Base-by-base conservation (phyloP, 2,888 invertebrate genomes). In the Lissocephala sabroskyi region DNA sequence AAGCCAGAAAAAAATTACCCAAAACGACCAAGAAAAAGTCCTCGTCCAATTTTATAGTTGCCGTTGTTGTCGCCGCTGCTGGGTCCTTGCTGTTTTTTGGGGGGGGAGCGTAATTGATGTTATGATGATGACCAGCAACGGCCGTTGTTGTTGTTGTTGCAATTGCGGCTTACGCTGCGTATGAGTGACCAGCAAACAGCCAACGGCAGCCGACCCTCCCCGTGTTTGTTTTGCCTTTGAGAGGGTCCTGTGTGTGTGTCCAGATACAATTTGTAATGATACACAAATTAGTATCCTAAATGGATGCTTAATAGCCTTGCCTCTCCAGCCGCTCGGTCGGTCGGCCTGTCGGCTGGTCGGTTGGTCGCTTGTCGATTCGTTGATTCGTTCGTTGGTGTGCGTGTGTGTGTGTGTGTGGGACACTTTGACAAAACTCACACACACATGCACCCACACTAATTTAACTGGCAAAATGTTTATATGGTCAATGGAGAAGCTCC, bases 241-340 rank as follows among this genome's bases (percentile, higher is more conserved):
- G n/a, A n/a, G n/a, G 29, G n/a, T 29, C 29, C 11, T 23, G 47
- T 40, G 43, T 41, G 40, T 33, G 39, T 49, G 56, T 56, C 51
- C 49, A 52, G 62, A 65, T 68, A 63, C 65, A 78, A 78, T 71
- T 75, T 78, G 75, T 76, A 70, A 79, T 71, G 73, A 73, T 78
- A 77, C 74, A 73, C 79, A 79, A 79, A 79, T 77, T 79, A 77
- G 65, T 76, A 63, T 76, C 62, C 66, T 76, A 62, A 68, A 75
- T 75, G 79, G 70, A 70, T 70, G 65, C 62, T 71, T 74, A 74
- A 77, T 75, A 73, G 68, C 77, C 71, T 62, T 49, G 36, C 37
- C n/a, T n/a, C n/a, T n/a, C n/a, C n/a, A n/a, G n/a, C n/a, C n/a
- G n/a, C n/a, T n/a, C 35, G 28, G 16, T 18, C 41, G 37, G 17